These are phyloP conservation scores for Hyposoter didymator DNA, from an alignment of 2,888 invertebrate genomes.

Conservation along the genomic window DNA sequence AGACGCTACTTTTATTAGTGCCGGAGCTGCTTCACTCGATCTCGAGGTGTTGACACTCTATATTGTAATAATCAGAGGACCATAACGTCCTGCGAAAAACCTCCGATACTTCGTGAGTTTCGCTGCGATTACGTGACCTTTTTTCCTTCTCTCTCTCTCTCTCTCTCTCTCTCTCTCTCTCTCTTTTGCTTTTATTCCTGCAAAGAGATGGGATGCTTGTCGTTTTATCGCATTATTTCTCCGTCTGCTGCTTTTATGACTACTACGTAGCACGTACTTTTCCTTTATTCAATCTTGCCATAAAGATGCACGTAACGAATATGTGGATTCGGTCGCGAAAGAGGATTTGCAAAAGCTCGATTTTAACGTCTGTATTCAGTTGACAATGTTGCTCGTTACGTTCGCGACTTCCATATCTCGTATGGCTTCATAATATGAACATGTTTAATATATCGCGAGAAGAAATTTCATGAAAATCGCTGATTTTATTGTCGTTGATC, in stretches of 20 bases:
- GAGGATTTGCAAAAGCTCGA: slow-evolving; percentile 42
- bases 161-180: slow-evolving; percentile 45
- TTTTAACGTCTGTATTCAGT: slow-evolving; percentile 57
- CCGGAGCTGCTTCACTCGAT: slow-evolving; percentile 28
- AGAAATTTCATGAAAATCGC: slow-evolving; percentile 41
- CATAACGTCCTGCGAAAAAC: slow-evolving; percentile 45
- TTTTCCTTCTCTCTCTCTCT: slow-evolving; percentile 58
- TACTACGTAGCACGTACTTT: slow-evolving; percentile 22
- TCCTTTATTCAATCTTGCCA: slow-evolving; percentile 44
- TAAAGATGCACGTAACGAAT: slow-evolving; percentile 33
- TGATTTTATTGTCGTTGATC: slow-evolving; percentile 49
- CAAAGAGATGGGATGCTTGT: slow-evolving; percentile 19
- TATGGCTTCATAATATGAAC: neutral
- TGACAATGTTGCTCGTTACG: slow-evolving; percentile 25
- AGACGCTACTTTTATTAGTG: slow-evolving; percentile 26
- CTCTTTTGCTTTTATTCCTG: slow-evolving; percentile 28
- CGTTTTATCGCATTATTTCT: slow-evolving; percentile 66
- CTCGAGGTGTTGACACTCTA: slow-evolving; percentile 68
- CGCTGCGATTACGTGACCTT: slow-evolving; percentile 53
- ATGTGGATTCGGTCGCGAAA: slow-evolving; percentile 52
- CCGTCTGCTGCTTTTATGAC: slow-evolving; percentile 61
- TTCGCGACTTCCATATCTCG: slow-evolving; percentile 15
- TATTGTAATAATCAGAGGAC: slow-evolving; percentile 67
- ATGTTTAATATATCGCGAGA: slow-evolving; percentile 21
- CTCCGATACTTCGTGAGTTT: slow-evolving; percentile 46